These are phyloP conservation scores for Carlito syrichta DNA, from an alignment of 2,113 vertebrate genomes.

Conservation along the genomic window DNA sequence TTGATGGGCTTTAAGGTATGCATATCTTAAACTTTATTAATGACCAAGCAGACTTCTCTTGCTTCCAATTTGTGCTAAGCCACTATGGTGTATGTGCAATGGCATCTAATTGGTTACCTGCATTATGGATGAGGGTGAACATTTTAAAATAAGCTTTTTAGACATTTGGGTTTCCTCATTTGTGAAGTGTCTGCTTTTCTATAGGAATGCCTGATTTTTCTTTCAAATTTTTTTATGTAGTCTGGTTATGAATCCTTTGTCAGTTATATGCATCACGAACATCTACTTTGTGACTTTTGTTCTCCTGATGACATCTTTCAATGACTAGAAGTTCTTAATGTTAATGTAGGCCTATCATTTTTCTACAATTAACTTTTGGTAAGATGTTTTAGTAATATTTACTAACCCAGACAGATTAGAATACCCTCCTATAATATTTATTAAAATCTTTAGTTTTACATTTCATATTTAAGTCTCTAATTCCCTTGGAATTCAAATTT, in stretches of 20 bases:
- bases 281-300: neutral
- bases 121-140: neutral
- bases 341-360: neutral
- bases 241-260: neutral
- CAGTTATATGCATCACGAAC: neutral
- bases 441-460: neutral
- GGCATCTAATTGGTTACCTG: neutral
- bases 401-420: neutral
- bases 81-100: neutral
- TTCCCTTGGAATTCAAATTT: neutral
- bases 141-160: neutral
- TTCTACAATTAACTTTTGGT: neutral
- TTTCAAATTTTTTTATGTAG: neutral
- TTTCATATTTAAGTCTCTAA: slow-evolving; percentile 24
- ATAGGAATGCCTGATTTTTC: neutral
- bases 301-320: slow-evolving; percentile 20
- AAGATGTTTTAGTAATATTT: neutral
- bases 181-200: slow-evolving; percentile 16
- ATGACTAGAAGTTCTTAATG: slow-evolving; percentile 6
- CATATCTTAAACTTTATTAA: neutral
- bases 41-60: neutral
- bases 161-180: neutral
- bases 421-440: neutral
- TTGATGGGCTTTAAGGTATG: neutral
- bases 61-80: neutral